Evolutionary conservation across 2,797 vertebrate genomes (phyloP).

Genomic region (Enteromius mattozi): DNA sequence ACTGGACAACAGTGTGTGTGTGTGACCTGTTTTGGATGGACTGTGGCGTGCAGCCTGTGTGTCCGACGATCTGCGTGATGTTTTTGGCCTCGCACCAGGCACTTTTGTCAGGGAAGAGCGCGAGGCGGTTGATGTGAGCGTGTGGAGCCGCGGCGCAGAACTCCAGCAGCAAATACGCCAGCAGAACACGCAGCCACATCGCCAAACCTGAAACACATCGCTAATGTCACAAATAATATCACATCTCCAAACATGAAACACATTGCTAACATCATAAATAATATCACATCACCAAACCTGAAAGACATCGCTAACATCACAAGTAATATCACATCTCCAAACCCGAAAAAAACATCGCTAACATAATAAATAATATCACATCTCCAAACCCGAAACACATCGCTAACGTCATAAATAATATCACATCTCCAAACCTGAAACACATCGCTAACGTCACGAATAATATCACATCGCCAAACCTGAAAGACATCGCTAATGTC

Average conservation of each 20-base stretch:
- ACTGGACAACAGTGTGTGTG: slow-evolving; percentile 35
- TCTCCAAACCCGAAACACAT: too few species aligned
- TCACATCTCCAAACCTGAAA: slow-evolving; percentile 72
- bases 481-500: too few species aligned
- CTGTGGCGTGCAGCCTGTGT: slow-evolving; percentile 94
- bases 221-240: background rate
- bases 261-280: too few species aligned
- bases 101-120: slow-evolving; percentile 97
- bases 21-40: slow-evolving; percentile 98
- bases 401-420: too few species aligned
- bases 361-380: too few species aligned
- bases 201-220: slow-evolving; percentile 41
- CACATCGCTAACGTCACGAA: background rate
- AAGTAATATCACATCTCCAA: too few species aligned
- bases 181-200: slow-evolving; percentile 81
- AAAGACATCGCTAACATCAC: too few species aligned
- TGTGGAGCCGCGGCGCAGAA: slow-evolving; percentile 85
- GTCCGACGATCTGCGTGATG: slow-evolving; percentile 99
- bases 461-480: too few species aligned
- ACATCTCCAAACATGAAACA: too few species aligned
- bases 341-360: too few species aligned
- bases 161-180: slow-evolving; percentile 81
- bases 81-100: slow-evolving; percentile 99
- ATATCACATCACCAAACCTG: too few species aligned
- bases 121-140: slow-evolving; percentile 94